A percentile compares a stretch with the other conserved stretches of the same genome.
These are phyloP conservation scores for Cantharis flavilabris DNA, from an alignment of 2,888 invertebrate species.

Conservation along the genomic window DNA sequence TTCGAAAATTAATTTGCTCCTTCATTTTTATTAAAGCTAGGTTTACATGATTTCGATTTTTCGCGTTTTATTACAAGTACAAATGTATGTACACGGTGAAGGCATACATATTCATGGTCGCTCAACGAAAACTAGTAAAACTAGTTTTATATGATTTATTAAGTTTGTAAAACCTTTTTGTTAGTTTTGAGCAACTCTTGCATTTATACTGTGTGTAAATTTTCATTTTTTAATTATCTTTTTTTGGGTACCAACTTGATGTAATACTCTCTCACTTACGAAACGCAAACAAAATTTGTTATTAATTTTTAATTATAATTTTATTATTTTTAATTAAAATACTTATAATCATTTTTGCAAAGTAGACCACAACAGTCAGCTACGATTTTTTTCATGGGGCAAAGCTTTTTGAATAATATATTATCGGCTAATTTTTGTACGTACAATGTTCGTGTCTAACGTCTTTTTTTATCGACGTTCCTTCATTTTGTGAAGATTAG, in stretches of 20 bases:
- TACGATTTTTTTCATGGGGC: not conserved
- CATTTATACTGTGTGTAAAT: constrained; percentile 17
- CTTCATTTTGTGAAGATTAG: not conserved
- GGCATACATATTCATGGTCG: not conserved
- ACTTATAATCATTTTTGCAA: not conserved
- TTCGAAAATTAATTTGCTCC: not conserved
- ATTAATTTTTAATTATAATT: not conserved
- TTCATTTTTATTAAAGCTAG: not conserved
- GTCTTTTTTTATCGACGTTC: not conserved
- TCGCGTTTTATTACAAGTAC: not conserved
- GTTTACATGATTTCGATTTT: not conserved
- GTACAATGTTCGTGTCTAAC: too few species aligned
- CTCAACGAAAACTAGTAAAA: not conserved
- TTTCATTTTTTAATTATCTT: not conserved
- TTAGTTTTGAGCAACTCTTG: not conserved
- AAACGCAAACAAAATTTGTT: not conserved
- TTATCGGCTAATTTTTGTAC: too few species aligned
- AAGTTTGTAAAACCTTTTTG: not conserved
- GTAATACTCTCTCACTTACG: not conserved
- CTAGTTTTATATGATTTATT: not conserved
- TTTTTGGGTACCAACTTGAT: not conserved
- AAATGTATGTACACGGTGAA: not conserved
- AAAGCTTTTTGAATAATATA: too few species aligned
- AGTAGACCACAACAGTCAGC: not conserved
- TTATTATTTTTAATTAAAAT: not conserved